These are phyloP conservation scores for Atherinomorus stipes DNA, from an alignment of 2,113 vertebrate genomes.

Conservation along the genomic window DNA sequence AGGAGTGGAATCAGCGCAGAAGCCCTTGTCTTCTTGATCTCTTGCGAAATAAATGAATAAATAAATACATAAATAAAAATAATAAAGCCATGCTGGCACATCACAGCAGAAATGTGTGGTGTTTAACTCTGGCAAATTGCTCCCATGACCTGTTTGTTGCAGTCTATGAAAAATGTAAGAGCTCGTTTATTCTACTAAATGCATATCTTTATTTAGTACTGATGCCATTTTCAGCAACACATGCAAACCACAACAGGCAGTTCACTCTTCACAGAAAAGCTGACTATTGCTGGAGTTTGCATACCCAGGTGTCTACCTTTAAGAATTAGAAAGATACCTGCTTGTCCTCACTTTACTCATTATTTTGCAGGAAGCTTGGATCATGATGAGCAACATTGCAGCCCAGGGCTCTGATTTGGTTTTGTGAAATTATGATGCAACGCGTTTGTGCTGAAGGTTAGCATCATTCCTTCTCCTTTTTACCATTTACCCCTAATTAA, in stretches of 20 bases:
- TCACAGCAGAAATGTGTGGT: conserved; percentile 29
- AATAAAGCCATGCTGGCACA: conserved; percentile 33
- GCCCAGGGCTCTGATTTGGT: conserved; percentile 48
- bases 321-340: conserved; percentile 37
- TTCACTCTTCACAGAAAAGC: too few species aligned
- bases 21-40: conserved; percentile 30
- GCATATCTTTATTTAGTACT: too few species aligned
- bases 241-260: too few species aligned
- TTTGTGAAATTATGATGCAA: conserved; percentile 59
- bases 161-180: too few species aligned
- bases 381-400: conserved; percentile 55
- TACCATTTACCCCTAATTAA: conserved; percentile 78
- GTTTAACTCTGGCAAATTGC: conserved; percentile 41
- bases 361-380: conserved; percentile 45
- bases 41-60: conserved; percentile 29
- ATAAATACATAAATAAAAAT: conserved; percentile 40
- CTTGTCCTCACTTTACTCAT: conserved; percentile 55
- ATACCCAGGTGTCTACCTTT: conserved; percentile 6
- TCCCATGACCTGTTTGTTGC: not conserved
- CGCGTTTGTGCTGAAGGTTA: conserved; percentile 72
- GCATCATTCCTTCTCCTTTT: conserved; percentile 52
- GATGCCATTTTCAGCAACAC: too few species aligned
- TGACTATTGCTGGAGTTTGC: too few species aligned
- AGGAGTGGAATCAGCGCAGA: not conserved
- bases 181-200: too few species aligned